Evolutionary conservation across 2,113 vertebrate genomes (phyloP), one percentile per base, ranked within the genome.

Genomic region (Tilapia sparmanii): DNA sequence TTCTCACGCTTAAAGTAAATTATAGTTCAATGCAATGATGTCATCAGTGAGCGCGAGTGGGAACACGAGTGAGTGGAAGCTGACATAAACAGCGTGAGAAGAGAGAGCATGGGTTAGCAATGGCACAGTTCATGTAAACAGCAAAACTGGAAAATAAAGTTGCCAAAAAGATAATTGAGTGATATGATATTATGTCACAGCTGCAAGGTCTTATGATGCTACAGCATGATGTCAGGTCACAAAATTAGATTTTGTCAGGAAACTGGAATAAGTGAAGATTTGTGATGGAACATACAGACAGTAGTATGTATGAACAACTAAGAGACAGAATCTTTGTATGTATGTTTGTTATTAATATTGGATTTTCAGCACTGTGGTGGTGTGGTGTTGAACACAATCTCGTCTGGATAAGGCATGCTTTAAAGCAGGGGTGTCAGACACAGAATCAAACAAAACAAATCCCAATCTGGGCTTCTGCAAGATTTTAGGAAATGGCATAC

Each of bases 31-130:
- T 19, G 4, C 0, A 22, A 10, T 54, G 53, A 22, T 7, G 6
- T 6, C 10, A 54, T 54, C n/a, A n/a, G 50, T 19, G 50, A 52
- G 50, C 0, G 4, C 5, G 3, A 52, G 50, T 3, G 9, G 50
- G 50, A 19, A 52, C 18, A 18, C 9, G 50, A 52, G 50, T 52
- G 18, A 52, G 50, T 52, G 50, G 0, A 5, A 18, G 8, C 18
- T 0, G 10, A 52, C 50, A 52, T 10, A 52, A 52, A 52, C 18
- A n/a, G 9, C 8, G 0, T 52, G 50, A 9, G 18, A 10, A n/a
- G 3, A 10, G 4, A 52, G 50, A 50, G 1, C 50, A 52, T 52
- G 18, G 50, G 50, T 52, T 52, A 10, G 18, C 50, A 19, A 52
- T 19, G 0, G 4, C 18, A 52, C 9, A 18, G 18, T 52, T 52